Evolutionary conservation across 1,140 invertebrate species (phyloP).

Genomic region (Archivesica marissinica): DNA sequence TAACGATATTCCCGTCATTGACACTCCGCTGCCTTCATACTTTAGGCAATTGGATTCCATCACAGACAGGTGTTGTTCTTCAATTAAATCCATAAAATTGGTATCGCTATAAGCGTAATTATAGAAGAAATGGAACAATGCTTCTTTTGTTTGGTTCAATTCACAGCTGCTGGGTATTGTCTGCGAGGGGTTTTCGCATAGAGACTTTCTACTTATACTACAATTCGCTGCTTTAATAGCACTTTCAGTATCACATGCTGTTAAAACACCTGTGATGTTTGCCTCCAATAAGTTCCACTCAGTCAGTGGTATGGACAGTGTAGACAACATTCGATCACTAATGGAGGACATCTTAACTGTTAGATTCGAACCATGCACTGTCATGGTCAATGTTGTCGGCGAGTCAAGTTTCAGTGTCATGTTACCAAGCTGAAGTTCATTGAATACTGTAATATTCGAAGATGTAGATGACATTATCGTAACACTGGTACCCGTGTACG

Average conservation of each 20-base stretch:
- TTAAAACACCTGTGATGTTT: slow-evolving; percentile 27
- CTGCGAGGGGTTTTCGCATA: slow-evolving; percentile 30
- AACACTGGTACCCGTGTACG: slow-evolving; percentile 47
- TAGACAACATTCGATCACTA: slow-evolving; percentile 34
- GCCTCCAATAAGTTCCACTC: slow-evolving; percentile 17
- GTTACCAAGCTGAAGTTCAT: slow-evolving; percentile 27
- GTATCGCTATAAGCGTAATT: slow-evolving; percentile 19
- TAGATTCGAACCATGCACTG: slow-evolving; percentile 15
- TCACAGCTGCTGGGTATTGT: slow-evolving; percentile 13
- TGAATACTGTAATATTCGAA: slow-evolving; percentile 20
- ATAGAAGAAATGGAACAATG: slow-evolving; percentile 8
- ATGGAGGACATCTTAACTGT: slow-evolving; percentile 37
- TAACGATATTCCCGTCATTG: background rate
- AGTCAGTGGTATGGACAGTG: slow-evolving; percentile 36
- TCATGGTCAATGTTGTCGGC: slow-evolving; percentile 46
- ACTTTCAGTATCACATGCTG: slow-evolving; percentile 47
- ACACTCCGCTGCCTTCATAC: slow-evolving; percentile 29
- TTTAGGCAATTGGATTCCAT: slow-evolving; percentile 53
- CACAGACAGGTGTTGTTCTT: slow-evolving; percentile 29
- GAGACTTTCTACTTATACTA: background rate
- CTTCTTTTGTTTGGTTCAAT: slow-evolving; percentile 25
- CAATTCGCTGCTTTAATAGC: slow-evolving; percentile 48
- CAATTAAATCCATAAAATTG: slow-evolving; percentile 41
- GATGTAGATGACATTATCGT: slow-evolving; percentile 35
- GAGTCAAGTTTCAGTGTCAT: slow-evolving; percentile 51